Conservation (phyloP, 64 coral and sea anemone species). For the Montipora foliosa region DNA sequence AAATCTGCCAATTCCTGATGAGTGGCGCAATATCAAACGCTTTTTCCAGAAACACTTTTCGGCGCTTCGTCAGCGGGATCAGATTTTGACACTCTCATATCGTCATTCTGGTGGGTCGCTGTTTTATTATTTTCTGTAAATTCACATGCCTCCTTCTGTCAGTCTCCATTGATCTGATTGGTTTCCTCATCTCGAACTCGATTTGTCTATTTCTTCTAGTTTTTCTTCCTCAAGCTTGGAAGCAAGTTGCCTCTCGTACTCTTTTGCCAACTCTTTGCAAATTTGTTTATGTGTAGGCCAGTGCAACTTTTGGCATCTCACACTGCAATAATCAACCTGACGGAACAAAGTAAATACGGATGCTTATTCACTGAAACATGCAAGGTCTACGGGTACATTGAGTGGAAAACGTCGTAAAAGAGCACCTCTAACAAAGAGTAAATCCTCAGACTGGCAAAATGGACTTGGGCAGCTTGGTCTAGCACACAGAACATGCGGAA, state of each 20-base stretch:
- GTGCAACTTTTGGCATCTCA: conserved; percentile 92
- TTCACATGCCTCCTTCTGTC: neutral
- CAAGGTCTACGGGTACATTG: neutral
- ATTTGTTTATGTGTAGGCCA: conserved; percentile 96
- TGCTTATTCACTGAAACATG: neutral
- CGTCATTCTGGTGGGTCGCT: neutral
- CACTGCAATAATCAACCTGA: conserved; percentile 90
- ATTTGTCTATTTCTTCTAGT: too few relatives aligned
- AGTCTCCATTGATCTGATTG: conserved; percentile 25
- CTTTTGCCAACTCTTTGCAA: conserved; percentile 75
- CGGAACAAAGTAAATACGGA: neutral
- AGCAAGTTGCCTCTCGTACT: conserved; percentile 15
- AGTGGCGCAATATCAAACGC: neutral
- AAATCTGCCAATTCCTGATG: neutral
- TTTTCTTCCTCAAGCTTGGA: too few relatives aligned
- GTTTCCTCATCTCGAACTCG: neutral
- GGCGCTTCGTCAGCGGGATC: neutral
- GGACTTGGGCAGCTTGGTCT: too few relatives aligned
- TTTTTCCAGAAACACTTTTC: neutral
- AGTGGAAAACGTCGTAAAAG: too few relatives aligned
- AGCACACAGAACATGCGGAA: too few relatives aligned
- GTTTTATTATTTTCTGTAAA: neutral
- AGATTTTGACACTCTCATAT: neutral
- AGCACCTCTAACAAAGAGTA: too few relatives aligned
- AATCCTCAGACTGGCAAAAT: too few relatives aligned